Evolutionary conservation across 1,140 invertebrate genomes (phyloP), one percentile per base, ranked within the genome.

Genomic region (Caenorhabditis latens): DNA sequence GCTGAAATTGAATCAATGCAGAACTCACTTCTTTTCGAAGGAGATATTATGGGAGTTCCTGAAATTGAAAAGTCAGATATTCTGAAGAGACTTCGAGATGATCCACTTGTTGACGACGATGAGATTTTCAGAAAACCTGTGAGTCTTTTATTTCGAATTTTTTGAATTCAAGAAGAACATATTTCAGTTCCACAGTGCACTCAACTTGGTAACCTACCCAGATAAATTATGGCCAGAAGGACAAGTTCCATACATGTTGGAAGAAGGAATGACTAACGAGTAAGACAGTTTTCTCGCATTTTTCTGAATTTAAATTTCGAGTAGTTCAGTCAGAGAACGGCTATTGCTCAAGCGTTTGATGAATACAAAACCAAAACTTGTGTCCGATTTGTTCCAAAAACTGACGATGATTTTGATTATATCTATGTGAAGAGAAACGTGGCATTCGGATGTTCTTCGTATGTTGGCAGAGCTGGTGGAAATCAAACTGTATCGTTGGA

Each of bases 401-500:
- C 92, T 84, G 90, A 88, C 42, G 63, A 86, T 43, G 92, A 92
- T 50, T 86, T 89, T 57, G 91, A 92, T 87, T 92, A 91, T 90
- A 91, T 92, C 84, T 93, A 92, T 84, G 89, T 92, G 58, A 92
- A 93, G 86, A 88, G 92, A 83, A 92, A 92, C 65, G 86, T 88
- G 40, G 92, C 89, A 9, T 92, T 90, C 55, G 91, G 91, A 32
- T 92, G 91, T 87, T 92, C 91, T 71, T 92, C 91, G 13, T 92
- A 92, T 85, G 91, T 92, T 43, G 91, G 91, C 57, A 86, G 91
- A 86, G 91, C 91, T 48, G 91, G 91, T 14, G 91, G 91, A 9
- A 92, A 92, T 84, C 91, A 92, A 71, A 93, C 92, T 8, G 90
- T 92, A 16, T 92, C 92, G 2, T 84, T 93, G 82, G 91, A 93